These are phyloP conservation scores for Apeira syringaria DNA, from an alignment of 2,888 invertebrate species.

Conservation along the genomic window DNA sequence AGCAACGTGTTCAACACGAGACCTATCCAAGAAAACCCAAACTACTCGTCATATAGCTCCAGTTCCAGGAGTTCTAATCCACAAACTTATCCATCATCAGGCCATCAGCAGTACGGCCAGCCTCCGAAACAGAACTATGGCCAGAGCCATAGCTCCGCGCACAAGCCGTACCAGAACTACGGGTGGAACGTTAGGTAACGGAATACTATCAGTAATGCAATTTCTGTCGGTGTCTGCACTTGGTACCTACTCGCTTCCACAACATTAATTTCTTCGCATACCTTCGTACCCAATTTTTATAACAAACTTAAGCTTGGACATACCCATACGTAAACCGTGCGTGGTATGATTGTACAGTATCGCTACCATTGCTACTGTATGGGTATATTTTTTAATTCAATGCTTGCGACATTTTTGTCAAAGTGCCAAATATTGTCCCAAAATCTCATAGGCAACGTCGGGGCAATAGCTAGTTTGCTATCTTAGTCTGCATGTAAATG, in stretches of 20 bases:
- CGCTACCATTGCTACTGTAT: too few species aligned
- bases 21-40: constrained; percentile 74
- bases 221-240: constrained; percentile 21
- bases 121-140: constrained; percentile 64
- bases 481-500: too few species aligned
- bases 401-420: too few species aligned
- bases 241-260: constrained; percentile 14
- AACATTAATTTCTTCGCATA: constrained; percentile 19
- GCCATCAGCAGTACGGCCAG: constrained; percentile 58
- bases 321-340: not conserved
- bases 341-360: too few species aligned
- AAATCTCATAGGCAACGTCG: too few species aligned
- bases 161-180: constrained; percentile 61
- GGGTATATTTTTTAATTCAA: too few species aligned
- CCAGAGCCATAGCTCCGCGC: constrained; percentile 50
- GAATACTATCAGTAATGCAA: constrained; percentile 13
- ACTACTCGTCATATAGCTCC: constrained; percentile 63
- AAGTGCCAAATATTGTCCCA: too few species aligned
- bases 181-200: constrained; percentile 81
- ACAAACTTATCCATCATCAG: constrained; percentile 65
- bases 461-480: too few species aligned
- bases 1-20: constrained; percentile 67
- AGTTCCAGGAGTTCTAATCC: constrained; percentile 68
- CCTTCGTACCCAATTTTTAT: constrained; percentile 17
- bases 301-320: constrained; percentile 3